These are phyloP conservation scores for Troglohyphantes excavatus DNA, from an alignment of 2,888 invertebrate species.

Conservation along the genomic window DNA sequence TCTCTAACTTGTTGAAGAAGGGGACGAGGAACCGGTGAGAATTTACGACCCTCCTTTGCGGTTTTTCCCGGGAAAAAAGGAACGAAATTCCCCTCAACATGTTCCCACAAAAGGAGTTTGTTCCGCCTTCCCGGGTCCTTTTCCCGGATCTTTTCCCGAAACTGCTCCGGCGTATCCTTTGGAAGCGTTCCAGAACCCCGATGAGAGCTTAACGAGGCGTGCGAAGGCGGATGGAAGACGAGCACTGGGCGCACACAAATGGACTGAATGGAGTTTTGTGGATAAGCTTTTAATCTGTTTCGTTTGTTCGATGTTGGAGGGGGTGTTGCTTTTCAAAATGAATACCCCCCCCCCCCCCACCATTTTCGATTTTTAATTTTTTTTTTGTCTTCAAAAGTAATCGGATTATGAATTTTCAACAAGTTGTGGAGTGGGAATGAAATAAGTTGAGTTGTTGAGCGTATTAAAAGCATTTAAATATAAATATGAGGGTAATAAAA, in stretches of 20 bases:
- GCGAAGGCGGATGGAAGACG: neutral
- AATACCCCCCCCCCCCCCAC: too few relatives aligned
- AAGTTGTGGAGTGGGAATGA: too few relatives aligned
- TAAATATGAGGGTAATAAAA: too few relatives aligned
- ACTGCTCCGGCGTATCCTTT: neutral
- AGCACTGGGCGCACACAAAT: neutral
- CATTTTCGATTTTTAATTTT: too few relatives aligned
- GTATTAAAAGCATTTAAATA: too few relatives aligned
- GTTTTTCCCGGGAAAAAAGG: neutral
- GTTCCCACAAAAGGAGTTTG: slow-evolving; percentile 1
- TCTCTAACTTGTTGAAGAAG: neutral
- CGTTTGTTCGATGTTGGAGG: too few relatives aligned
- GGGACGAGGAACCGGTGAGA: neutral
- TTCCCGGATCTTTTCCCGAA: neutral
- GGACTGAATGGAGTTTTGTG: neutral
- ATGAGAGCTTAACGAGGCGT: neutral
- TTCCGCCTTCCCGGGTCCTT: slow-evolving; percentile 1
- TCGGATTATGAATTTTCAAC: too few relatives aligned
- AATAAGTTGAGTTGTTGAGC: too few relatives aligned
- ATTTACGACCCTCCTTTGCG: neutral
- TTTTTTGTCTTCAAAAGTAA: too few relatives aligned
- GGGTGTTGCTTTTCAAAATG: too few relatives aligned
- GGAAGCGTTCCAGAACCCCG: neutral
- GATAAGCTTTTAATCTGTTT: too few relatives aligned
- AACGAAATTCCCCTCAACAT: neutral